Base-by-base conservation (phyloP, 1,140 invertebrate genomes). In the Hestina assimilis region DNA sequence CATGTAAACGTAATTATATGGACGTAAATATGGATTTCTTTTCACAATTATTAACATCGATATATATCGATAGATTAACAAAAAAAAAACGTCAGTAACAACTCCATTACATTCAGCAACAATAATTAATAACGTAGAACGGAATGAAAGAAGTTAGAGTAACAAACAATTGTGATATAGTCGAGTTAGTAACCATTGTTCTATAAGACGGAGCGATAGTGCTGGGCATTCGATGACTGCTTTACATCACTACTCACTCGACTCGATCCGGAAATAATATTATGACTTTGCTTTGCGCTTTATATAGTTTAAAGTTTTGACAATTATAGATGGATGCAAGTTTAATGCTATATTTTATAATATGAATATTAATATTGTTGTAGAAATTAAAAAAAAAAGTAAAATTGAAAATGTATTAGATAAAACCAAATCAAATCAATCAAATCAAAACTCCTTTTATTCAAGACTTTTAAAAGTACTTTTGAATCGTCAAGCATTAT, bases 81-180 rank as follows among this genome's bases (percentile, higher is more conserved):
- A 43, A 35, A 24, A 29, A 23, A 29, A 24, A 14, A 48, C 43
- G 56, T 19, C 17, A 40, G 17, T 8, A 21, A 8, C 48, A 33
- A 43, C 60, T 63, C 55, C 41, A 63, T 17, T 14, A 19, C 58
- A 55, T 60, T 60, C 52, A 46, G 38, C 29, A 64, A 64, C 57
- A 60, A 51, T 64, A 64, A 64, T 64, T 64, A 64, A 64, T 64
- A 64, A 63, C 42, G 46, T 59, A 31, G 57, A 63, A 60, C 47
- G 57, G 47, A 28, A 58, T 57, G 58, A 65, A 61, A 61, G 62
- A 60, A 64, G 62, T 60, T 61, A 57, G 56, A 64, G 63, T 43
- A 52, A 61, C 47, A 41, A 65, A 65, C 63, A 65, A 65, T 61
- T 48, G 56, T 52, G 47, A 62, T 42, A 61, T 64, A 64, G 56